Evolutionary conservation across 2,113 vertebrate genomes (phyloP), one percentile per base, ranked within the genome.

Genomic region (Hippocampus barbouri): DNA sequence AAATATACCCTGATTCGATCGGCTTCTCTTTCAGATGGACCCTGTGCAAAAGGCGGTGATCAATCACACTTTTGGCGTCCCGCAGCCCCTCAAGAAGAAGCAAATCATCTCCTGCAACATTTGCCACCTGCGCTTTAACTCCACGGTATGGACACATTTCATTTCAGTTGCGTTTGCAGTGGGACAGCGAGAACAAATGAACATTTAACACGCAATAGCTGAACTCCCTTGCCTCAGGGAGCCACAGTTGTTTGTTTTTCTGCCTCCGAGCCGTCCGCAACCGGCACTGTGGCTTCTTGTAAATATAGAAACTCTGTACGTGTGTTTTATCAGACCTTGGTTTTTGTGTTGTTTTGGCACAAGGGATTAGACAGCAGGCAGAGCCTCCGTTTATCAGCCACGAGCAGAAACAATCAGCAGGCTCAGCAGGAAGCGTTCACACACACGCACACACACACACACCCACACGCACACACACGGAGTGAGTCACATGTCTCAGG

Each of bases 101-200:
- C 95, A 96, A 85, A 95, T 97, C 83, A 98, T 99, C 92, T 98
- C 96, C 87, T 99, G 97, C 90, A 98, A 99, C 93, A 97, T 98
- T 93, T 99, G 97, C 90, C 97, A 99, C 87, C 94, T 98, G 86
- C 94, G 95, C 83, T 98, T 99, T 93, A 99, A 99, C 93, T 99
- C 97, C 0, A 94, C 95, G 73, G 97, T 98, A 82, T 95, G 96
- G 80, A 68, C 68, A 18, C 27, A 0, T 61, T 18, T 61, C 5
- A 23, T 47, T 63, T 65, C 49, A 10, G 57, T 38, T 47, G 54
- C 34, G 72, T 72, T 72, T 63, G 61, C 23, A 23, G 67, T 14
- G 6, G 34, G 23, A 57, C 56, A 4, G 23, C 10, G 23, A 25
- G 23, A 57, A 57, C 56, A 25, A 14, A 14, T 57, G 10, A 56